Evolutionary conservation across 2,113 vertebrate genomes (phyloP), one percentile per base, ranked within the genome.

Genomic region (Parus major): DNA sequence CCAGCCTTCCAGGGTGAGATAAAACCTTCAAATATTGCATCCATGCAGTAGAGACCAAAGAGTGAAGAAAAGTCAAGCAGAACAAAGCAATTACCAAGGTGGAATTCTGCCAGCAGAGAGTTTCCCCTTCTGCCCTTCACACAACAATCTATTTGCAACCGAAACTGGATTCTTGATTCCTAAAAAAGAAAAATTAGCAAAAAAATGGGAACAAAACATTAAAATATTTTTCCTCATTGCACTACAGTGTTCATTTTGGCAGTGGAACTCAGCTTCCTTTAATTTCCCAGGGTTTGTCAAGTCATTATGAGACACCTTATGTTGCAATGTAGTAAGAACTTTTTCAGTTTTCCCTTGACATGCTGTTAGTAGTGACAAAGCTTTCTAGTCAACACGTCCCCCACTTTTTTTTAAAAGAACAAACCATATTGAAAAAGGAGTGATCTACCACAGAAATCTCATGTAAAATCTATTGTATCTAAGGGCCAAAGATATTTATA

Each of bases 71-170:
- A 97, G 69, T 92, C 53, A 88, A 96, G 73, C 93, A 97, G 93
- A 97, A 86, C 88, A 97, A 97, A 96, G 90, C 88, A 97, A 97
- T 99, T 98, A 99, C 99, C 99, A 99, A 60, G 99, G 99, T 86
- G 99, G 99, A 97, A 99, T 99, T 98, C 99, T 98, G 97, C 99
- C 99, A 94, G 99, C 99, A 44, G 99, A 99, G 61, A 99, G 98
- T 90, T 99, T 99, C 94, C 99, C 99, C 97, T 99, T 99, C 98
- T 99, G 99, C 86, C 99, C 99, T 98, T 99, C 99, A 97, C 96
- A 99, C 95, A 99, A 98, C 47, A 99, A 98, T 97, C 98, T 98
- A 97, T 99, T 99, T 72, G 99, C 99, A 96, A 99, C 99, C 77
- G 99, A 98, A 64, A 99, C 99, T 33, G 99, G 99, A 96, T 99